phyloP scores from a whole-genome alignment of 2,797 vertebrate species.

The Cossypha caffra region DNA sequence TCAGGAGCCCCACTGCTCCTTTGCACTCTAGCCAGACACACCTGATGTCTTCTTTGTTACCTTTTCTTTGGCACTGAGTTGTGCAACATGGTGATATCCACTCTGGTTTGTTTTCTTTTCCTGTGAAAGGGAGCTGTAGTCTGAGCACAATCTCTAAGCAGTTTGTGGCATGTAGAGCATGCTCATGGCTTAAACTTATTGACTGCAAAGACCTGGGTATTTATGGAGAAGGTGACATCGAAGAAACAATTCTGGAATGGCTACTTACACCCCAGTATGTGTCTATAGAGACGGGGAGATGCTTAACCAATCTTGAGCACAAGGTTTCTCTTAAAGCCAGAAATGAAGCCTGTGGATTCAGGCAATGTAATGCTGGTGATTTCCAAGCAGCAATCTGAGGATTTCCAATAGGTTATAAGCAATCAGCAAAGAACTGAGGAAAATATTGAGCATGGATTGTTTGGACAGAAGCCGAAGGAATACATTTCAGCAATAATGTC shows the following conservation, averaged over 20 bases:
- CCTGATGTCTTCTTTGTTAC: neutral
- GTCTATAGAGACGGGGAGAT: neutral
- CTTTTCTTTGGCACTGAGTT: neutral
- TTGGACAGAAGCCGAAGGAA: neutral
- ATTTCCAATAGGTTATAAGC: neutral
- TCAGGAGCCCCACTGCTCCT: neutral
- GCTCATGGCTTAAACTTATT: neutral
- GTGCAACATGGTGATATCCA: neutral
- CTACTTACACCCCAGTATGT: neutral
- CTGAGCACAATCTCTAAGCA: neutral
- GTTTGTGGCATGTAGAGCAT: fast-evolving
- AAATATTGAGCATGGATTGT: neutral
- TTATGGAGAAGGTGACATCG: neutral
- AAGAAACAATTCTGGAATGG: neutral
- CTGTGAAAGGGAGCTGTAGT: neutral
- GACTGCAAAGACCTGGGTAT: neutral
- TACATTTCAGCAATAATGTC: slow-evolving; percentile 6
- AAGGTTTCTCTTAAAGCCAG: neutral
- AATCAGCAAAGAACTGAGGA: neutral
- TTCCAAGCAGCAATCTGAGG: neutral
- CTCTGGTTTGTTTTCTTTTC: neutral
- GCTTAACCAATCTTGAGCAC: neutral
- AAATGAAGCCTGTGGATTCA: neutral
- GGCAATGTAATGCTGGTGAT: neutral
- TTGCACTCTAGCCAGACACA: neutral